Evolutionary conservation across 1,140 invertebrate genomes (phyloP).

Genomic region (Drosophila baimaii): DNA sequence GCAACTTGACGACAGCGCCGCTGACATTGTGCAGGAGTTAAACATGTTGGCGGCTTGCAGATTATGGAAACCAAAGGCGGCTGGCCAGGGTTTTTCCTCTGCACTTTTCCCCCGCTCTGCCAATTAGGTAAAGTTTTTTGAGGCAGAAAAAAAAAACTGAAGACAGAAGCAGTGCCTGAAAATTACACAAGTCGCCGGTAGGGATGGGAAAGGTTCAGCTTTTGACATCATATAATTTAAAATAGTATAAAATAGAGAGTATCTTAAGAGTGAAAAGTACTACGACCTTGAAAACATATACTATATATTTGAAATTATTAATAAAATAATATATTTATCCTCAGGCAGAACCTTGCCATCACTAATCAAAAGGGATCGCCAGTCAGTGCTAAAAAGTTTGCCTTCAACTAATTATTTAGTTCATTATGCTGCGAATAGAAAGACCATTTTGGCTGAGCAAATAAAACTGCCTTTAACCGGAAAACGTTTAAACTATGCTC

Average conservation of each 20-base stretch:
- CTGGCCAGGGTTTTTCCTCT: conserved; percentile 11
- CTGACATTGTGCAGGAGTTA: conserved; percentile 73
- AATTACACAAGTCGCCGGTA: conserved; percentile 45
- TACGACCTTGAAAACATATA: not conserved
- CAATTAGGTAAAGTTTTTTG: conserved; percentile 72
- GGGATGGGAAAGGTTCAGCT: not conserved
- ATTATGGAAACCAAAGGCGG: conserved; percentile 61
- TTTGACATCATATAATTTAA: not conserved
- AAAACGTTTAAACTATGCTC: conserved; percentile 2
- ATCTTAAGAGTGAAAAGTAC: too few species aligned
- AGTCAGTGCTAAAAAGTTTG: conserved; percentile 45
- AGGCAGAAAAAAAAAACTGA: conserved; percentile 27
- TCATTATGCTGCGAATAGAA: conserved; percentile 49
- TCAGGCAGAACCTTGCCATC: not conserved
- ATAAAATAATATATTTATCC: accelerated
- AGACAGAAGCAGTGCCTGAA: conserved; percentile 44
- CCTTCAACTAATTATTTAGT: conserved; percentile 67
- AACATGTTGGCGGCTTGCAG: conserved; percentile 72
- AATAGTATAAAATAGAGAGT: not conserved
- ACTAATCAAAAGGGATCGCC: conserved; percentile 21
- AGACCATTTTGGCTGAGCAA: conserved; percentile 3
- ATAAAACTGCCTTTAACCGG: conserved; percentile 11
- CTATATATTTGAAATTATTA: not conserved
- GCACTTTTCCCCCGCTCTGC: conserved; percentile 24
- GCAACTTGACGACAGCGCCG: conserved; percentile 56